Conservation (phyloP, 2,888 invertebrate species). For the Eustalomyia histrio region DNA sequence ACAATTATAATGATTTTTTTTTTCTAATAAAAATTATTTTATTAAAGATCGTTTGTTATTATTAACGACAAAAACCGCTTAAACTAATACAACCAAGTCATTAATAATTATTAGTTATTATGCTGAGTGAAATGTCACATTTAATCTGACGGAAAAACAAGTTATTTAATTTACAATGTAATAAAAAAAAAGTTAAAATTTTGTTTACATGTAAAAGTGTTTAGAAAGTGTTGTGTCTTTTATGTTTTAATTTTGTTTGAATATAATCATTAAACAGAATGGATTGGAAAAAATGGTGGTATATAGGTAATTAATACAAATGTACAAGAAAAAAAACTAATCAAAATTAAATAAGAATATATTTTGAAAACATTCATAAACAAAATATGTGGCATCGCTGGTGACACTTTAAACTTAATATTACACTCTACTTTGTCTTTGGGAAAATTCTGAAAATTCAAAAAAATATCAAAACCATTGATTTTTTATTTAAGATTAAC, state of each 20-base stretch:
- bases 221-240: conserved; percentile 36
- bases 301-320: conserved; percentile 29
- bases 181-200: not conserved
- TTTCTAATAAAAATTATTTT: not conserved
- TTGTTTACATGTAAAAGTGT: conserved; percentile 2
- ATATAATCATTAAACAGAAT: conserved; percentile 13
- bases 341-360: no score
- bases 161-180: conserved; percentile 1
- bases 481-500: no score
- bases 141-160: not conserved
- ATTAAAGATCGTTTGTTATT: not conserved
- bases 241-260: not conserved
- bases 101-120: not conserved
- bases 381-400: no score
- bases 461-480: no score
- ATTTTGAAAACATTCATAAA: not conserved
- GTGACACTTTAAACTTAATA: no score
- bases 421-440: no score
- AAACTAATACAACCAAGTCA: not conserved
- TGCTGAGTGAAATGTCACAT: not conserved
- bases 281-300: conserved; percentile 28
- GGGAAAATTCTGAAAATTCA: no score
- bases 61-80: not conserved
- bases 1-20: not conserved
- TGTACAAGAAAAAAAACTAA: no score